Evolutionary conservation across 2,888 invertebrate genomes (phyloP), one percentile per base, ranked within the genome.

Genomic region (Acronicta psi): DNA sequence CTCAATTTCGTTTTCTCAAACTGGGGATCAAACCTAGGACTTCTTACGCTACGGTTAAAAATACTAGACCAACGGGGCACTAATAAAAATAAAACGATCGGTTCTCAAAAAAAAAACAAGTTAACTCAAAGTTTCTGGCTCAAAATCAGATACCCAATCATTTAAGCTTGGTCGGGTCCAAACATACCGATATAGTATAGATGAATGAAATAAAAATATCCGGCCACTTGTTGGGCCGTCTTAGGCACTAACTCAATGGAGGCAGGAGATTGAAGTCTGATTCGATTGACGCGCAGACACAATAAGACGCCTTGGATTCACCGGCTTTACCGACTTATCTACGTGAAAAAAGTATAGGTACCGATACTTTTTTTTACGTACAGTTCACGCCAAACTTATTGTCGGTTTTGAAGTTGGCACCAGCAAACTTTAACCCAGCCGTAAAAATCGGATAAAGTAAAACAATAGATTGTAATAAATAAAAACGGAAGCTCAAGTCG

Each of bases 181-280:
- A 34, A 34, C n/a, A 34, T n/a, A n/a, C n/a, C n/a, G n/a, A 3
- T 29, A 29, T 11, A n/a, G 5, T 31, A 18, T n/a, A 34, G 7
- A 14, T 8, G 14, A 23, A 36, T 13, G 20, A 52, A 41, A 49
- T 54, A 50, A 64, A 61, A 55, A 47, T 42, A 34, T 16, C 25
- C 42, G 16, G 40, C 61, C 69, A 79, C 77, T 73, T 81, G 81
- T 80, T 69, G 77, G 65, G 36, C 40, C 57, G 44, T 59, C 58
- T 47, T 37, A 36, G 44, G 52, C 46, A 46, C 60, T 77, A 73
- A 77, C 57, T 75, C 54, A 50, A 73, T 72, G 59, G 62, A 59
- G 69, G 53, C 57, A 58, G 74, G 67, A 82, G 81, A 83, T 82
- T 76, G 76, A 75, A 79, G 73, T 63, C 74, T 75, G 74, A 82